These are phyloP conservation scores for Allygus modestus DNA, from an alignment of 2,888 invertebrate species.

Conservation along the genomic window DNA sequence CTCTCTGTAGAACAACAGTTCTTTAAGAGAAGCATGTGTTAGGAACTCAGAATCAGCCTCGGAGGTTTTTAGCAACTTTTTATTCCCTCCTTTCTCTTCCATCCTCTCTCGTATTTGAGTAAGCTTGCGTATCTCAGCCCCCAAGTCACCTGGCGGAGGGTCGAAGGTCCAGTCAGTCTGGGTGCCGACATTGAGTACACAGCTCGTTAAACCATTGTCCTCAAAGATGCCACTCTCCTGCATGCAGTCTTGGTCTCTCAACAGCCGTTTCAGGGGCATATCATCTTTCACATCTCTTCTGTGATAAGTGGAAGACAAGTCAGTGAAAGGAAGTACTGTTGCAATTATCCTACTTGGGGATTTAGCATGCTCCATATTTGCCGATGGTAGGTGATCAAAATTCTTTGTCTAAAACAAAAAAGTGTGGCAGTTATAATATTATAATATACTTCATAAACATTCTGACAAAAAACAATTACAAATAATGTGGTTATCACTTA, in stretches of 20 bases:
- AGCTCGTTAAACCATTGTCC: constrained; percentile 74
- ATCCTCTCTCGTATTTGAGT: constrained; percentile 81
- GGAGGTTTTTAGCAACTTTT: constrained; percentile 53
- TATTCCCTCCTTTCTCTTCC: constrained; percentile 78
- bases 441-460: no score
- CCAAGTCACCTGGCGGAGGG: constrained; percentile 74
- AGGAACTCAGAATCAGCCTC: constrained; percentile 52
- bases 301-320: constrained; percentile 57
- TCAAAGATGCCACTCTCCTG: constrained; percentile 87
- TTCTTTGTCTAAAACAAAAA: constrained; percentile 62
- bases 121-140: constrained; percentile 81
- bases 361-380: constrained; percentile 59
- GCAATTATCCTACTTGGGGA: constrained; percentile 69
- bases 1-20: constrained; percentile 81
- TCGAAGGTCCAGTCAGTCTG: constrained; percentile 76
- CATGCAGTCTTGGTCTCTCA: constrained; percentile 76
- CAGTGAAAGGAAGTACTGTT: constrained; percentile 71
- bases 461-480: no score
- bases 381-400: constrained; percentile 49
- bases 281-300: constrained; percentile 60
- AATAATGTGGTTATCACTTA: no score
- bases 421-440: background rate
- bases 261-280: constrained; percentile 72
- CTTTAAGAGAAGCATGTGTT: constrained; percentile 77
- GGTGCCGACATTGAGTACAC: constrained; percentile 76